These are phyloP conservation scores for Hydrocynus forskahlii DNA, from an alignment of 2,797 vertebrate genomes.

Conservation along the genomic window DNA sequence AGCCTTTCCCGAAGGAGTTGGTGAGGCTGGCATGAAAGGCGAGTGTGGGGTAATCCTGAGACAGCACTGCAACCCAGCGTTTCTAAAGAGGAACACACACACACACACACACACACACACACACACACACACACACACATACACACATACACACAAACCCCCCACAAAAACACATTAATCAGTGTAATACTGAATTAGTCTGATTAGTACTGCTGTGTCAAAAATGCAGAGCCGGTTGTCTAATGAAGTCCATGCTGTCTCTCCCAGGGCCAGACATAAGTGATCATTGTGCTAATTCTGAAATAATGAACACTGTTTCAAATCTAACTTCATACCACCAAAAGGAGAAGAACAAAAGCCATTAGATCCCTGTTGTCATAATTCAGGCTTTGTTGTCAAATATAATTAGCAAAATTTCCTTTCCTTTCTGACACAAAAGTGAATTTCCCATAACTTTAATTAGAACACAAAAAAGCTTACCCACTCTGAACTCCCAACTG, in stretches of 20 bases:
- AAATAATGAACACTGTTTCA: background rate
- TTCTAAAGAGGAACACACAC: constrained; percentile 76
- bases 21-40: constrained; percentile 98
- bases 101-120: background rate
- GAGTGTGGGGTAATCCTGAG: constrained; percentile 92
- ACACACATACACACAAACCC: background rate
- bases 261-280: background rate
- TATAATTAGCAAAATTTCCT: background rate
- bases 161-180: background rate
- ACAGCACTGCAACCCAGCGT: constrained; percentile 95
- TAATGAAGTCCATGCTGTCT: background rate
- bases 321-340: constrained; percentile 4
- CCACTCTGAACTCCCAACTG: background rate
- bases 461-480: background rate
- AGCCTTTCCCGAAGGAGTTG: constrained; percentile 97
- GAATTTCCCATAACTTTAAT: background rate
- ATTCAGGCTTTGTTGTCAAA: background rate
- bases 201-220: background rate
- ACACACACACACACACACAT: no score
- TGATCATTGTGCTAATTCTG: background rate
- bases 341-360: background rate
- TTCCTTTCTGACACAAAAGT: background rate
- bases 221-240: background rate
- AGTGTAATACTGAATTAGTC: background rate
- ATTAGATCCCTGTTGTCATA: background rate